Percentiles rank a stretch among this genome's conserved stretches.
Evolutionary conservation across 2,797 vertebrate species (phyloP).

Genomic region (Girardinus metallicus): DNA sequence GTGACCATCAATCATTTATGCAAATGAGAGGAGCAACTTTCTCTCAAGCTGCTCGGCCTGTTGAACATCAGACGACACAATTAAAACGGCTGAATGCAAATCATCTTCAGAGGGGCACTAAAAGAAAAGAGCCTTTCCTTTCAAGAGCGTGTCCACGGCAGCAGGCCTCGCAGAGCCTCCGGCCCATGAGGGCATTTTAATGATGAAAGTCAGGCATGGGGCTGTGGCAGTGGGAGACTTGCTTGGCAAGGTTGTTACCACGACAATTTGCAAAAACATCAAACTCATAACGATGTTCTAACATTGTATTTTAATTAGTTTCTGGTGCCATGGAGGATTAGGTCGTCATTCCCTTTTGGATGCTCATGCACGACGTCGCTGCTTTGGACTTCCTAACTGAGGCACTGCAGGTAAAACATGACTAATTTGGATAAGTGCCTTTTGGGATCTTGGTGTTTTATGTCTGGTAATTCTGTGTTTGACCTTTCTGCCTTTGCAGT

Average conservation of each 20-base stretch:
- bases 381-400: slow-evolving; percentile 26
- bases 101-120: slow-evolving; percentile 67
- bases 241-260: slow-evolving; percentile 56
- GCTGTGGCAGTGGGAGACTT: slow-evolving; percentile 47
- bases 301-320: slow-evolving; percentile 27
- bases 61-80: slow-evolving; percentile 74
- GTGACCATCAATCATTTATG: slow-evolving; percentile 69
- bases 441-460: slow-evolving; percentile 53
- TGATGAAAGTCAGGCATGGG: slow-evolving; percentile 70
- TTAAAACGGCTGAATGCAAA: slow-evolving; percentile 75
- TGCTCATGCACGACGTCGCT: slow-evolving; percentile 16
- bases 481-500: slow-evolving; percentile 59
- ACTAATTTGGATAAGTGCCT: slow-evolving; percentile 58
- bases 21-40: slow-evolving; percentile 64
- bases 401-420: slow-evolving; percentile 38
- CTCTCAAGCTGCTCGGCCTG: slow-evolving; percentile 66
- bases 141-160: slow-evolving; percentile 61
- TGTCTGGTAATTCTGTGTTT: slow-evolving; percentile 53
- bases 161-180: slow-evolving; percentile 62
- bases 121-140: slow-evolving; percentile 70
- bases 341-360: slow-evolving; percentile 30
- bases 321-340: slow-evolving; percentile 35
- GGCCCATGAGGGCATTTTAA: slow-evolving; percentile 61
- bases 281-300: slow-evolving; percentile 33
- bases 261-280: slow-evolving; percentile 57